A percentile compares a stretch with the other conserved stretches of the same genome.
These are phyloP conservation scores for Oligia fasciuncula DNA, from an alignment of 2,888 invertebrate genomes.

Conservation along the genomic window DNA sequence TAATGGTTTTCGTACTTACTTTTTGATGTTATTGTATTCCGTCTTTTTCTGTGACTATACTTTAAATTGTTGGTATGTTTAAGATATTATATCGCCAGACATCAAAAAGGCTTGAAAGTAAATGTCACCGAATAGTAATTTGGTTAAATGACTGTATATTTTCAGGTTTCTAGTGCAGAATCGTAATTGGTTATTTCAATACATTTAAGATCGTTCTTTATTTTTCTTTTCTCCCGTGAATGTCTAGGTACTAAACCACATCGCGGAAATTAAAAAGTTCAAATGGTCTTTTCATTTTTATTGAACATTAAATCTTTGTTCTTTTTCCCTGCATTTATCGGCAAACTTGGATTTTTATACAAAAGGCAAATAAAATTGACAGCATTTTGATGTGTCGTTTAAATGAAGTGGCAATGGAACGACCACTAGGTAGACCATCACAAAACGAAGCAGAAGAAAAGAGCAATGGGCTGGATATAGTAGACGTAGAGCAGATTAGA, in stretches of 20 bases:
- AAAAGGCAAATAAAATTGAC: constrained; percentile 14
- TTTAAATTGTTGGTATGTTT: neutral
- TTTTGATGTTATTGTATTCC: too few species aligned
- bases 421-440: neutral
- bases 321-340: constrained; percentile 6
- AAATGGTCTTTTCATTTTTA: constrained; percentile 12
- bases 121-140: neutral
- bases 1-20: too few species aligned
- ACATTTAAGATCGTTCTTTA: neutral
- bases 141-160: neutral
- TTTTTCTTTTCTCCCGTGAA: constrained; percentile 9
- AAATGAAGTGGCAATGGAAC: neutral
- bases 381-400: constrained; percentile 14
- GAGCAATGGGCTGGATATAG: too few species aligned
- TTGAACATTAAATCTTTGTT: constrained; percentile 26
- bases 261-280: constrained; percentile 16
- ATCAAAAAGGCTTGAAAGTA: neutral
- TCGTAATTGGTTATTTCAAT: neutral
- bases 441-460: neutral
- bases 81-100: too few species aligned
- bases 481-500: neutral
- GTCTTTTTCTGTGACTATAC: neutral
- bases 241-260: constrained; percentile 1
- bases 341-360: neutral
- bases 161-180: neutral